Base-by-base conservation (phyloP, 1,140 invertebrate species). In the Phocides pigmalion region DNA sequence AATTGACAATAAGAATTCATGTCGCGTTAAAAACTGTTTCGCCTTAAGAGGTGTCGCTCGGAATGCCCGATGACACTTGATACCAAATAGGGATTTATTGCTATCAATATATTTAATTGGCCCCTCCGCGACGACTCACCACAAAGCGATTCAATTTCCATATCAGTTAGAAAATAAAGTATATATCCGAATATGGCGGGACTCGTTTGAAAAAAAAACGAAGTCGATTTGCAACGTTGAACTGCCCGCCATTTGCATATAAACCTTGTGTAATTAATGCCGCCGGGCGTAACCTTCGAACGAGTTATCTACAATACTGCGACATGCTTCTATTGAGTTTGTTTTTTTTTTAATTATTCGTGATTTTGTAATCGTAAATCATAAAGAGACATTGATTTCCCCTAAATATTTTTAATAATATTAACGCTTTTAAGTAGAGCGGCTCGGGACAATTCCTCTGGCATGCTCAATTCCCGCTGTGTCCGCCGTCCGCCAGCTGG, bases 51-150 rank as follows among this genome's bases (percentile, higher is more conserved):
- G 70, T 72, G 64, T 72, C 50, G 66, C 54, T 47, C 20, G 72
- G 63, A 69, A 77, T 73, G 72, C 66, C 32, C 54, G 67, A 74
- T 79, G 76, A 74, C 62, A 70, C 66, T 28, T 9, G 8, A 14
- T 15, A 22, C 76, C 76, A 67, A 74, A 79, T 81, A 82, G 22
- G 78, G 70, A 37, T 64, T 76, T 79, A 82, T 78, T 72, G 68
- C 75, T 80, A 83, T 80, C 71, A 82, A 77, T 77, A 83, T 67
- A 77, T 69, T 70, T 84, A 87, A 84, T 86, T 79, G 75, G 65
- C 35, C 53, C 71, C 67, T 61, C 35, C 63, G 12, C 37, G 67
- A 39, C 61, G 35, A 42, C 41, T 62, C 54, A 67, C 66, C 53
- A 47, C 54, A 44, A 59, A 59, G 63, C 62, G 58, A 76, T 80